These are phyloP conservation scores for Oithona nana DNA, from an alignment of 2,888 invertebrate species.

Conservation along the genomic window DNA sequence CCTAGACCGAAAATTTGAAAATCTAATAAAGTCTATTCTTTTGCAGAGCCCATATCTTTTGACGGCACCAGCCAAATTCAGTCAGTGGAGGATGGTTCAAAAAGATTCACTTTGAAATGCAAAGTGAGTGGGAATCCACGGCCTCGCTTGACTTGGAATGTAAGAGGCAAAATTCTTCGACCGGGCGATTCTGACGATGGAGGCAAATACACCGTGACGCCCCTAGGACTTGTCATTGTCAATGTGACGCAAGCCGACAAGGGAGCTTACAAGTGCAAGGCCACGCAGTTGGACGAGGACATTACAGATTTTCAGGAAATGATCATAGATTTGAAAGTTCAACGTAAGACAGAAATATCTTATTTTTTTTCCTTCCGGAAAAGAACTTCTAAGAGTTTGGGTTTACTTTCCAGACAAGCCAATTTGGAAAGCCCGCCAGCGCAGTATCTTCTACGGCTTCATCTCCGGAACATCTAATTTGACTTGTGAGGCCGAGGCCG, in stretches of 20 bases:
- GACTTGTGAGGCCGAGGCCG: constrained; percentile 21
- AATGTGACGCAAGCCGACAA: constrained; percentile 64
- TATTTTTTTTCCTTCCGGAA: too few relatives aligned
- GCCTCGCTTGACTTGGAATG: constrained; percentile 27
- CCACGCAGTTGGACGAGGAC: constrained; percentile 33
- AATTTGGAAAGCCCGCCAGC: constrained; percentile 19
- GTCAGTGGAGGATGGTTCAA: constrained; percentile 33
- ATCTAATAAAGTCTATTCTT: constrained; percentile 2
- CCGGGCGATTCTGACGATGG: constrained; percentile 7
- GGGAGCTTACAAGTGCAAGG: constrained; percentile 57
- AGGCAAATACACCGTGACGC: constrained; percentile 32
- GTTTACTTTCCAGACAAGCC: constrained; percentile 21
- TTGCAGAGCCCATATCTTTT: constrained; percentile 37
- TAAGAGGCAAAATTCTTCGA: constrained; percentile 16
- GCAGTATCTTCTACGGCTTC: constrained; percentile 20
- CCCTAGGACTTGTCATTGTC: constrained; percentile 49
- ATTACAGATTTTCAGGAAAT: constrained; percentile 36
- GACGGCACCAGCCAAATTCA: constrained; percentile 35
- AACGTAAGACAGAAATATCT: too few relatives aligned
- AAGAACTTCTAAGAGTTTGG: neutral
- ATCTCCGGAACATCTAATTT: constrained; percentile 21
- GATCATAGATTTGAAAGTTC: constrained; percentile 37
- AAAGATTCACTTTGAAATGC: constrained; percentile 27
- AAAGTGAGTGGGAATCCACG: constrained; percentile 28
- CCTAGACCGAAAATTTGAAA: too few relatives aligned